These are phyloP conservation scores for Drosophila prostipennis DNA, from an alignment of 2,888 invertebrate genomes.

Conservation along the genomic window DNA sequence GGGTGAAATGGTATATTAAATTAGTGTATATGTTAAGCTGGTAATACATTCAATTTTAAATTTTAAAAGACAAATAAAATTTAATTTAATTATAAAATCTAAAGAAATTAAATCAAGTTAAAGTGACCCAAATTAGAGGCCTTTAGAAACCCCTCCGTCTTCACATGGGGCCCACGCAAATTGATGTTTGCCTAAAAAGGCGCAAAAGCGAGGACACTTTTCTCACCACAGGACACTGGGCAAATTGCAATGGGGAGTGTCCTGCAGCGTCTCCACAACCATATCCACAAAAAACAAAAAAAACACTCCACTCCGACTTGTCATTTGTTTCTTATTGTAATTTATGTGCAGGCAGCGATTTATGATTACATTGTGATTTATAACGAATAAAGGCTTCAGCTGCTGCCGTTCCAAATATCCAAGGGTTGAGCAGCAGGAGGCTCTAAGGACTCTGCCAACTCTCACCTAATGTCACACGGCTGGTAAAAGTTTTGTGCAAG, in stretches of 20 bases:
- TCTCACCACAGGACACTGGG: conserved; percentile 41
- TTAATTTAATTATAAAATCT: too few relatives aligned
- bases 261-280: conserved; percentile 22
- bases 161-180: conserved; percentile 48
- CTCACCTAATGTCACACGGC: conserved; percentile 67
- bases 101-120: too few relatives aligned
- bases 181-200: conserved; percentile 35
- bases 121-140: not conserved
- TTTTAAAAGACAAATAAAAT: too few relatives aligned
- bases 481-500: conserved; percentile 45
- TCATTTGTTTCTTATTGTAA: conserved; percentile 66
- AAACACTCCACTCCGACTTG: conserved; percentile 31
- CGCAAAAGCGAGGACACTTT: conserved; percentile 20
- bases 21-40: conserved; percentile 9
- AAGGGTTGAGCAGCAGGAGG: conserved; percentile 25
- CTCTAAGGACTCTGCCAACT: conserved; percentile 22
- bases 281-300: conserved; percentile 3
- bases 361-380: conserved; percentile 71
- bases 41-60: not conserved
- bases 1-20: conserved; percentile 10
- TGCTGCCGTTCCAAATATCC: conserved; percentile 34
- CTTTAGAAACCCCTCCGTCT: not conserved
- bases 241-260: conserved; percentile 33
- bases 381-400: conserved; percentile 48
- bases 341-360: conserved; percentile 61